These are phyloP conservation scores for Mungos mungo DNA, from an alignment of 2,113 vertebrate genomes.

Conservation along the genomic window DNA sequence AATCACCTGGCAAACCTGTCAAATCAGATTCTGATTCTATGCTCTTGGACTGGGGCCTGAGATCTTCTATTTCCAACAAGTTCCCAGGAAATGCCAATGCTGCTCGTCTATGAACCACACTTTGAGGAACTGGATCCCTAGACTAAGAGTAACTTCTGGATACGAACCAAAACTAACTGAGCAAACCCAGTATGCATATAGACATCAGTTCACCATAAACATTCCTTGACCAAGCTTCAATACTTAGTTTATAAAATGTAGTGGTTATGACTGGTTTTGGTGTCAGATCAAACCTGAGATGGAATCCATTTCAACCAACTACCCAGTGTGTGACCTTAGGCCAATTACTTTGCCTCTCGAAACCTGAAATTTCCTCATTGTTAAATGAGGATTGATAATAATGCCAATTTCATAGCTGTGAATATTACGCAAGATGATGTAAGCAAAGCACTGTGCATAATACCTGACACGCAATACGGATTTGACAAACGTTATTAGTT, in stretches of 20 bases:
- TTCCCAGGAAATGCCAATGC: not conserved
- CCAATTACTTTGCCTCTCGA: not conserved
- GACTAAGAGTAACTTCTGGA: not conserved
- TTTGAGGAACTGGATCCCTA: not conserved
- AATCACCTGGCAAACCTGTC: not conserved
- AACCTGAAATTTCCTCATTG: not conserved
- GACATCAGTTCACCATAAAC: not conserved
- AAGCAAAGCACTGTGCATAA: not conserved
- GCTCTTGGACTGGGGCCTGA: not conserved
- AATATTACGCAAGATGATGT: not conserved
- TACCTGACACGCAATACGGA: not conserved
- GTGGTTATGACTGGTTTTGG: not conserved
- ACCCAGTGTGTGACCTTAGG: not conserved
- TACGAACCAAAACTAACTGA: constrained; percentile 18
- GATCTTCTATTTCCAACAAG: not conserved
- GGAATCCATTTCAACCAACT: not conserved
- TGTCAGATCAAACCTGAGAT: not conserved
- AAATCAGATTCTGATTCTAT: not conserved
- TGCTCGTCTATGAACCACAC: not conserved
- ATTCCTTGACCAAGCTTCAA: not conserved
- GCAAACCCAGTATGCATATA: not conserved
- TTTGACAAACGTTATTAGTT: not conserved
- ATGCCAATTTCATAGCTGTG: not conserved
- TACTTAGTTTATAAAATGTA: not conserved
- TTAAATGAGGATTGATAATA: not conserved